Percentiles rank a stretch among this genome's conserved stretches.
These are phyloP conservation scores for Diachasma alloeum DNA, from an alignment of 1,140 invertebrate species.

Conservation along the genomic window DNA sequence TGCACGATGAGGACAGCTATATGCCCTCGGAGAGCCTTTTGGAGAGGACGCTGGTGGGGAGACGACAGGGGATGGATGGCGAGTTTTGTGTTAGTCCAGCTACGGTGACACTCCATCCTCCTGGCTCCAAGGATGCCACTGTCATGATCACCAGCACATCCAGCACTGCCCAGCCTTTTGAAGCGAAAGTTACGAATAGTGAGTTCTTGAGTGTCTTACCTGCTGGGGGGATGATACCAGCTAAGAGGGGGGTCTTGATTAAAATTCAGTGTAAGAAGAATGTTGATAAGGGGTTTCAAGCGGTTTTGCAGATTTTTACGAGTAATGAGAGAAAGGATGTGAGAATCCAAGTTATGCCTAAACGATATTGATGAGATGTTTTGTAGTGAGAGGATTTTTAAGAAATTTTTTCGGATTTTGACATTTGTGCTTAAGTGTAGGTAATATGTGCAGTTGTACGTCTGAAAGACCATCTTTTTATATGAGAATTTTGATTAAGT, in stretches of 20 bases:
- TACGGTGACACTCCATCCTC: constrained; percentile 37
- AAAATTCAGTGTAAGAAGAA: constrained; percentile 45
- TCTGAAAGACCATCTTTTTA: no score
- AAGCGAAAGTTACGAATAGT: constrained; percentile 39
- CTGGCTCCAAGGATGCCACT: constrained; percentile 38
- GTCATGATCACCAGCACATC: constrained; percentile 41
- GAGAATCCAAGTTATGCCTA: constrained; percentile 37
- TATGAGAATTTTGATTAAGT: no score
- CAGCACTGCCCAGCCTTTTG: constrained; percentile 41
- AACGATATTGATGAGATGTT: neutral
- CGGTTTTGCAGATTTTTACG: constrained; percentile 44
- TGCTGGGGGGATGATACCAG: constrained; percentile 48
- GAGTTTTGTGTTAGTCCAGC: constrained; percentile 42
- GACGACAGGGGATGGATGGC: neutral
- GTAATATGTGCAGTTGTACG: no score
- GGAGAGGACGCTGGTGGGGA: neutral
- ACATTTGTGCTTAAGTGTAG: no score
- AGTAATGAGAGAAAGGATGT: constrained; percentile 47
- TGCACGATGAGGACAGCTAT: constrained; percentile 50
- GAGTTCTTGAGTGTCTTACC: constrained; percentile 46
- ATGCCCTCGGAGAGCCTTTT: constrained; percentile 40
- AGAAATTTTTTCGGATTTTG: no score
- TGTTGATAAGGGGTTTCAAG: constrained; percentile 36
- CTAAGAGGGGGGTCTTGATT: constrained; percentile 38
- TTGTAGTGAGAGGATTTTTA: neutral